These are phyloP conservation scores for Zoroaster sp. DNA, from an alignment of 53 echinoderm and acorn worm genomes.

Conservation along the genomic window DNA sequence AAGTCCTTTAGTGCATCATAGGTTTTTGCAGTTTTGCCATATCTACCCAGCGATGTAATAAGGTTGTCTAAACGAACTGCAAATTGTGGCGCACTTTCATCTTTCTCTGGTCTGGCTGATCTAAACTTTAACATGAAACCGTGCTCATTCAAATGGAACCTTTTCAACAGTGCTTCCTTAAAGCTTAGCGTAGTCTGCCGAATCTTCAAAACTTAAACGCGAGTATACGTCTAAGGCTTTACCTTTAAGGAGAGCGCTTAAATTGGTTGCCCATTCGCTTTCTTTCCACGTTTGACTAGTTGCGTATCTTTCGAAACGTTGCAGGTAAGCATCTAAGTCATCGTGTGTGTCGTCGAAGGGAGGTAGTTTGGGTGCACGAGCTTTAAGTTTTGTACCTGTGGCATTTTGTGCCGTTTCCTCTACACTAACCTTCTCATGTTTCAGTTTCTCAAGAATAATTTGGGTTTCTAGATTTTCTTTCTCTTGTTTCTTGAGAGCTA, in stretches of 20 bases:
- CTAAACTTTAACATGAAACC: not conserved
- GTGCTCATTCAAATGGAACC: not conserved
- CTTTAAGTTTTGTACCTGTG: not conserved
- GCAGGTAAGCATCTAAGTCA: constrained; percentile 28
- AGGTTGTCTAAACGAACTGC: not conserved
- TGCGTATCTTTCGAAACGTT: too few species aligned
- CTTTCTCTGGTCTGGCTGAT: not conserved
- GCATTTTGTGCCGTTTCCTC: too few species aligned
- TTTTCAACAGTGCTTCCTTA: not conserved
- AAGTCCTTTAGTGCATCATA: not conserved
- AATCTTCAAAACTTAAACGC: not conserved
- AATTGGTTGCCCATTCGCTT: constrained; percentile 34
- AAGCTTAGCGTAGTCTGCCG: too few species aligned
- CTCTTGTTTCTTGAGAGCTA: not conserved
- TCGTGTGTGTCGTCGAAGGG: constrained; percentile 2
- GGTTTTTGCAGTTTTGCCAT: too few species aligned
- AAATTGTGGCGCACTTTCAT: too few species aligned
- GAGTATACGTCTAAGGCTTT: constrained; percentile 28
- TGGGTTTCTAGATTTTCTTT: not conserved
- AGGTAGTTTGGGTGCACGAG: not conserved
- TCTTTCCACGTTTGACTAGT: not conserved
- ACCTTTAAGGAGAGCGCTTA: constrained; percentile 27
- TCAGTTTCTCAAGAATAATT: not conserved
- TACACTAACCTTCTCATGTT: too few species aligned
- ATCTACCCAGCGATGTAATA: too few species aligned